Evolutionary conservation across 30 jellyfish, hydroid and myxozoan species (phyloP), one percentile per base, ranked within the genome.

Genomic region (Haliclystus octoradiatus): DNA sequence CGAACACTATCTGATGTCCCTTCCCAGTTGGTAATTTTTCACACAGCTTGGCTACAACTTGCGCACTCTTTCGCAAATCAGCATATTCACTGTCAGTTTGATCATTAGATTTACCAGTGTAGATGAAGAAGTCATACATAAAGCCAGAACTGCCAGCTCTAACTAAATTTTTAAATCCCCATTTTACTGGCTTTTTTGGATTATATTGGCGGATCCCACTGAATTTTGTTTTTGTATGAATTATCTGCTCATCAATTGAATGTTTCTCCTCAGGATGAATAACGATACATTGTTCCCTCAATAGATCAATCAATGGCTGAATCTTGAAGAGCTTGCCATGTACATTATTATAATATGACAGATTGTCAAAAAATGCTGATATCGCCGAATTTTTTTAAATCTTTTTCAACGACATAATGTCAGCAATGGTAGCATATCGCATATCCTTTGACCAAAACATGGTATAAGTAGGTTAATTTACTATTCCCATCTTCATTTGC

Each of bases 301-400:
- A 34, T 25, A 76, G 31, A 19, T 63, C 83, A 33, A 74, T 30
- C 2, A 75, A 51, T 14, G 84, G 72, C 1, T 63, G 26, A 28
- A 68, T 76, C 70, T 76, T 66, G 13, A 52, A 53, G 12, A 76
- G 80, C 52, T 76, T 67, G 69, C 50, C 85, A 53, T 70, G 62
- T 47, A 75, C 24, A 29, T 49, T 76, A 40, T n/a, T n/a, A n/a
- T n/a, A n/a, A 40, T 28, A 61, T 50, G 47, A 50, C 30, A 61
- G 50, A 49, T 76, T 31, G 52, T 68, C 26, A 75, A 72, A 75
- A 75, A 75, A 31, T 49, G 86, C 49, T 27, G 61, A 32, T 24
- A 75, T 51, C 81, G 60, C 34, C 70, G 51, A 51, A 75, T 75
- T 63, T 75, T 65, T 50, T 49, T 63, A 24, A 66, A 75, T 49